phyloP scores from a whole-genome alignment of 2,113 vertebrate genomes.

The Numenius arquata region DNA sequence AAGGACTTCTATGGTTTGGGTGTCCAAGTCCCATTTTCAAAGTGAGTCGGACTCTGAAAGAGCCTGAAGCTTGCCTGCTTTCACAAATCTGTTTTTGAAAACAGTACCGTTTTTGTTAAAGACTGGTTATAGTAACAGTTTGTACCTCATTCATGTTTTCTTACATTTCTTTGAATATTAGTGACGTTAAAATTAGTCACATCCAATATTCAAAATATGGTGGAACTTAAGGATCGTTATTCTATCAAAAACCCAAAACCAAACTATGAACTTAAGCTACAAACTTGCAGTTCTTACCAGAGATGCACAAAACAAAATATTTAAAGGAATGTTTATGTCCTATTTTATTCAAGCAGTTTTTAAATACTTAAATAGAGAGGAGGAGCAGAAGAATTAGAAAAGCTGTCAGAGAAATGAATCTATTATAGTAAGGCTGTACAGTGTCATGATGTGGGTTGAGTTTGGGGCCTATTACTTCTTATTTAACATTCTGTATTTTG shows the following conservation, averaged over 20 bases:
- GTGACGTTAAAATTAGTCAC: neutral
- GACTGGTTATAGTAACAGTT: neutral
- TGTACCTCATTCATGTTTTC: neutral
- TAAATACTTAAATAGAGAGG: neutral
- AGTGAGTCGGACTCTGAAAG: neutral
- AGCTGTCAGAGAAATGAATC: neutral
- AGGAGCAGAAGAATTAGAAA: neutral
- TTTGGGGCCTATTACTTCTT: neutral
- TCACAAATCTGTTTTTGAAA: neutral
- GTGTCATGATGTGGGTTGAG: neutral
- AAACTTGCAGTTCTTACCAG: neutral
- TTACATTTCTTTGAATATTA: neutral
- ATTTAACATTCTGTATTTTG: neutral
- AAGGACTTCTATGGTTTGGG: neutral
- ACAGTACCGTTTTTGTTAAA: neutral
- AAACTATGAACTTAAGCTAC: neutral
- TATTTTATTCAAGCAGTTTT: neutral
- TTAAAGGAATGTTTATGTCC: neutral
- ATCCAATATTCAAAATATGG: neutral
- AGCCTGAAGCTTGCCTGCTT: neutral
- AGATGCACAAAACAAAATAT: neutral
- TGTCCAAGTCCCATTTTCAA: neutral
- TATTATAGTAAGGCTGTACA: neutral
- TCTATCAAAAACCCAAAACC: neutral
- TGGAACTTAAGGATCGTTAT: neutral